Evolutionary conservation across 2,113 vertebrate species (phyloP).

Genomic region (Antechinus flavipes): DNA sequence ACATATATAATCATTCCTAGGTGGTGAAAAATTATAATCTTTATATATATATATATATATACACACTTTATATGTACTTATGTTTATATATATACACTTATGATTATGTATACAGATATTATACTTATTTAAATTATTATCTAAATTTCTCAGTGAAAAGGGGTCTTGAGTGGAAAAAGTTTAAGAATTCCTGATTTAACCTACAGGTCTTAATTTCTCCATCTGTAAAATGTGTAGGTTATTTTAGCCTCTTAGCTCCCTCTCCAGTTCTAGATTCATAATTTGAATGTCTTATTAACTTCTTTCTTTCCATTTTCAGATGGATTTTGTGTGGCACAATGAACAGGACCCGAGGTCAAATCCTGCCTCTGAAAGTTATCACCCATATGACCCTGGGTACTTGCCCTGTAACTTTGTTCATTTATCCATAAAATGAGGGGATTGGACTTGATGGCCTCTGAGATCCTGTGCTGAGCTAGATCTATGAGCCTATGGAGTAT

Average conservation of each 20-base stretch:
- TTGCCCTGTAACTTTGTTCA: neutral
- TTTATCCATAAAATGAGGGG: neutral
- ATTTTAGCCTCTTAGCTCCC: neutral
- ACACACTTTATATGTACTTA: too few relatives aligned
- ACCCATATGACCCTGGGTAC: neutral
- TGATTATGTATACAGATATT: too few relatives aligned
- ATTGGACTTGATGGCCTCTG: neutral
- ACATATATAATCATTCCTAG: too few relatives aligned
- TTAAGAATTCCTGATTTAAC: too few relatives aligned
- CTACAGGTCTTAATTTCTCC: neutral
- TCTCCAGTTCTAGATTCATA: neutral
- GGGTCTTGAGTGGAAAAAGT: too few relatives aligned
- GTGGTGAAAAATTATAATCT: too few relatives aligned
- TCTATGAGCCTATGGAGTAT: neutral
- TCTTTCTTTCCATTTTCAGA: neutral
- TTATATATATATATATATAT: too few relatives aligned
- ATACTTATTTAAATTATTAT: too few relatives aligned
- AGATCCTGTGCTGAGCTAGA: neutral
- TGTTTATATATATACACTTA: too few relatives aligned
- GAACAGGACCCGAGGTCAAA: neutral
- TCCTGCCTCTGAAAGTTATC: neutral
- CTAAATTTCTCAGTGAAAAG: too few relatives aligned
- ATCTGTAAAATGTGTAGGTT: neutral
- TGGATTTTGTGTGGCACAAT: neutral
- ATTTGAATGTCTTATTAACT: neutral